Base-by-base conservation (phyloP, 2,113 vertebrate species). In the Gallinago undulata region DNA sequence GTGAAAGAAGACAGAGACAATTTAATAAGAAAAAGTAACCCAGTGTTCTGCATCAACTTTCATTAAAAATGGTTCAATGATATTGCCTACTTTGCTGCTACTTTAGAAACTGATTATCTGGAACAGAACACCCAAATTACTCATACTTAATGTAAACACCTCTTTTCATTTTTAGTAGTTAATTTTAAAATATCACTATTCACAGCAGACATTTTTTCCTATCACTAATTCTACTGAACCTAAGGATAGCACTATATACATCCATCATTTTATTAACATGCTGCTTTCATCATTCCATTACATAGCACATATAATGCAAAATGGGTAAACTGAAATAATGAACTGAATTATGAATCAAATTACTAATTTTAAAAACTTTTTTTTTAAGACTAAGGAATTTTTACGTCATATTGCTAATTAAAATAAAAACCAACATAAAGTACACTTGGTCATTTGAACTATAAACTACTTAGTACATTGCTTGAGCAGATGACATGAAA, bases 251-350 rank as follows among this genome's bases (percentile, higher is more conserved):
- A 80, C 10, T 63, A 27, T 28, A 70, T 43, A n/a, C 7, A 24
- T 55, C 25, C 13, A 47, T 2, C 25, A 41, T 94, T 95, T 50
- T 74, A 83, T 84, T 73, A 76, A 87, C 41, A 68, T 39, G 94
- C 82, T 97, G 92, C 95, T 98, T 98, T 98, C 97, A 97, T 98
- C 94, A 97, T 97, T 97, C 94, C 91, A 96, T 59, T 83, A 96
- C 86, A 85, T 82, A 93, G 79, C 64, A 95, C 87, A 87, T 86
- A 93, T 97, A 92, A 82, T 83, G 91, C 69, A 95, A 95, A 96
- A 98, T 95, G 87, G 64, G 37, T 23, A 87, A 96, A 95, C 83
- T 92, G 51, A 95, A 89, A 93, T 62, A 89, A 69, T 80, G 41
- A 77, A 86, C 1, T 90, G 37, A 87, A 87, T 93, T 96, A 95